Evolutionary conservation across 2,888 invertebrate genomes (phyloP).

Genomic region (Aphidoletes aphidimyza): DNA sequence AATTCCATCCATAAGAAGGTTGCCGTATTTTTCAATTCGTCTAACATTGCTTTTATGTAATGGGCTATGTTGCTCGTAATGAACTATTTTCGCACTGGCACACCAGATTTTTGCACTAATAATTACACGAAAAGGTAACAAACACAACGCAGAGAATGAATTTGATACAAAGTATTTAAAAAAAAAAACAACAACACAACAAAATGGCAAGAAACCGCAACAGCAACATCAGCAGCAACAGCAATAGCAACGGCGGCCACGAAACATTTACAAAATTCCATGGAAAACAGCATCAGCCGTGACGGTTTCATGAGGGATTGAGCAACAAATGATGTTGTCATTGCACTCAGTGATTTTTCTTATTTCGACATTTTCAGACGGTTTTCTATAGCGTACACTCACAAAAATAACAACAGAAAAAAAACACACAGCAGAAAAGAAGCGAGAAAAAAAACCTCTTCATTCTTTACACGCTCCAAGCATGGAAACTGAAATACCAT

Average conservation of each 20-base stretch:
- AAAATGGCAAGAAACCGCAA: not conserved
- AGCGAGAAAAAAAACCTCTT: not conserved
- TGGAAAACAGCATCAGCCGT: conserved; percentile 31
- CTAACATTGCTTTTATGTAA: not conserved
- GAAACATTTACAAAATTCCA: not conserved
- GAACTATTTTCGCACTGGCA: conserved; percentile 9
- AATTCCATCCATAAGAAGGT: no score
- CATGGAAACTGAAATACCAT: not conserved
- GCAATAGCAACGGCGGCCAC: no score
- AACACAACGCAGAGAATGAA: not conserved
- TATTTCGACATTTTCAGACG: conserved; percentile 6
- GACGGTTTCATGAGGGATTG: conserved; percentile 34
- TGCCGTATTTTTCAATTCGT: not conserved
- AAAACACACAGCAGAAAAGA: not conserved
- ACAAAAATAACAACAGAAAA: not conserved
- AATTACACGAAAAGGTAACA: not conserved
- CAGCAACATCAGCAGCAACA: no score
- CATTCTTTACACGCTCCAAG: not conserved
- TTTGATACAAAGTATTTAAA: not conserved
- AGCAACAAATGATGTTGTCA: conserved; percentile 51
- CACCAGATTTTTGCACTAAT: conserved; percentile 6
- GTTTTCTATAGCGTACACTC: not conserved
- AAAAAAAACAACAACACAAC: not conserved
- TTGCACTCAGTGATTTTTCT: conserved; percentile 32
- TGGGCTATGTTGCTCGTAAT: not conserved